Conservation (phyloP, 1,140 invertebrate species). For the Matsumurasca onukii region DNA sequence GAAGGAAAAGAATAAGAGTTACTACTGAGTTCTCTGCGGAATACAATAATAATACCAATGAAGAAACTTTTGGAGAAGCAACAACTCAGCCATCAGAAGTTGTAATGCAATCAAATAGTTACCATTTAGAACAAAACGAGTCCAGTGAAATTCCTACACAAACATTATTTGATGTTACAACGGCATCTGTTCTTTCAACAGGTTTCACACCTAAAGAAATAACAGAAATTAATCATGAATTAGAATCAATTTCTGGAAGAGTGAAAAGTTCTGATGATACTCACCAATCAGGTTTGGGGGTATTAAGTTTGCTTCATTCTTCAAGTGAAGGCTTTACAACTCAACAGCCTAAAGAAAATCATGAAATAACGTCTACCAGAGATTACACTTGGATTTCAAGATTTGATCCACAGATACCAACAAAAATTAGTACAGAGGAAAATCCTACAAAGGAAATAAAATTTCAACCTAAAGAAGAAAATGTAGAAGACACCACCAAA, state of each 20-base stretch:
- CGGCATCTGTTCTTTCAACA: background rate
- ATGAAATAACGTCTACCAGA: background rate
- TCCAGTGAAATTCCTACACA: background rate
- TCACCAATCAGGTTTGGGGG: background rate
- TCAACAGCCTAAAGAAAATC: constrained; percentile 14
- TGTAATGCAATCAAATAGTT: constrained; percentile 11
- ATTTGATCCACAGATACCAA: constrained; percentile 18
- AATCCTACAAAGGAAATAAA: background rate
- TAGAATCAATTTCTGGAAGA: background rate
- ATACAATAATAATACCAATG: background rate
- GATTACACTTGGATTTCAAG: constrained; percentile 6
- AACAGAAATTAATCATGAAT: constrained; percentile 22
- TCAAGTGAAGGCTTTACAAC: constrained; percentile 15
- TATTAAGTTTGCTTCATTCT: background rate
- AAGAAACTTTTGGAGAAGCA: background rate
- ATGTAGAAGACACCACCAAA: constrained; percentile 12
- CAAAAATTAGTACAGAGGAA: constrained; percentile 8
- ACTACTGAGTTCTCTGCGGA: constrained; percentile 12
- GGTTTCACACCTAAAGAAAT: constrained; percentile 17
- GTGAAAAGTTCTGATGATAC: background rate
- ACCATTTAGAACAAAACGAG: background rate
- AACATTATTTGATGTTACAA: background rate
- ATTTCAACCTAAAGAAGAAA: constrained; percentile 15
- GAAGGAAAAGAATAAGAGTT: constrained; percentile 32
- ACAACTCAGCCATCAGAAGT: constrained; percentile 13